phyloP scores from a whole-genome alignment of 2,797 vertebrate genomes.

The Gallinago stenura region DNA sequence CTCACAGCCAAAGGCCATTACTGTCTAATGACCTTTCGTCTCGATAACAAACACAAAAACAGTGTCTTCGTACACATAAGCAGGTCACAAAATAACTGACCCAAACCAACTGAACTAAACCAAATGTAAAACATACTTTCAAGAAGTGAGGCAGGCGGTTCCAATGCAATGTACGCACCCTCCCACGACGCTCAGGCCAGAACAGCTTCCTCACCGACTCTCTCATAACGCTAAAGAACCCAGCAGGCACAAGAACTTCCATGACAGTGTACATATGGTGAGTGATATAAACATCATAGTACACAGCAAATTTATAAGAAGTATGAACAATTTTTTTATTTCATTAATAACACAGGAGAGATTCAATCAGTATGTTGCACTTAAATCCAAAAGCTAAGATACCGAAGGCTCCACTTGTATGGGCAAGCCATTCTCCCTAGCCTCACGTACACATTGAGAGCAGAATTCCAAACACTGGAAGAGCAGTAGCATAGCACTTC shows the following conservation, averaged over 20 bases:
- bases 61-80: neutral
- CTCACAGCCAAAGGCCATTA: neutral
- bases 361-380: neutral
- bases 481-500: neutral
- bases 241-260: neutral
- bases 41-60: neutral
- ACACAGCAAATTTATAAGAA: neutral
- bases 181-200: neutral
- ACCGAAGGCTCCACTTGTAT: neutral
- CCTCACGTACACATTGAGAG: fast-evolving
- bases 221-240: neutral
- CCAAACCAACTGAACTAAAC: neutral
- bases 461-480: neutral
- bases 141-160: neutral
- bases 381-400: neutral
- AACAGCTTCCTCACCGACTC: neutral
- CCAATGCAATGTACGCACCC: neutral
- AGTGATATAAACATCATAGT: neutral
- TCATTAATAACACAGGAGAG: neutral
- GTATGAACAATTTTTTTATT: neutral
- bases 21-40: neutral
- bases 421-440: neutral
- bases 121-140: neutral
- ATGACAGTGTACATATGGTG: neutral
- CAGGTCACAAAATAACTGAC: neutral